phyloP scores from a whole-genome alignment of 2,797 vertebrate genomes.

The Podarcis lilfordi region DNA sequence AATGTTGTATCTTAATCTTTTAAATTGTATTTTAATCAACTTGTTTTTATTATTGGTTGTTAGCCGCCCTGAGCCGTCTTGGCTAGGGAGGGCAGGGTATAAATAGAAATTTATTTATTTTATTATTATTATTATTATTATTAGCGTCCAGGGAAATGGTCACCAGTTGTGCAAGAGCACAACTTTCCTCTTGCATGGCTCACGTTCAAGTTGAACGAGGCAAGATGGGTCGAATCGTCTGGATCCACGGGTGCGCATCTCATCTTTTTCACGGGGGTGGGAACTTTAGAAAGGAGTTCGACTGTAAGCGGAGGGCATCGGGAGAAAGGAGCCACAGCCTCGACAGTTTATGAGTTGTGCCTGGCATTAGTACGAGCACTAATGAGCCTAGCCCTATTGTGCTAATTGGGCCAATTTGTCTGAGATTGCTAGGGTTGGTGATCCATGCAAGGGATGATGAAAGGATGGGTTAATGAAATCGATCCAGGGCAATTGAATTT shows the following conservation, averaged over 20 bases:
- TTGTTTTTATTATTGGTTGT: too few species aligned
- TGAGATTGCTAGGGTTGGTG: not conserved
- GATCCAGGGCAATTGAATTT: slow-evolving; percentile 1
- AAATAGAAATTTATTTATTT: too few species aligned
- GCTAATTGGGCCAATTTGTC: slow-evolving; percentile 20
- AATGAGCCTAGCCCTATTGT: slow-evolving; percentile 8
- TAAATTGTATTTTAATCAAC: too few species aligned
- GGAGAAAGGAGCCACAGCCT: not conserved
- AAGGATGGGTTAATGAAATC: slow-evolving; percentile 11
- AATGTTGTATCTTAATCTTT: too few species aligned
- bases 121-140: too few species aligned
- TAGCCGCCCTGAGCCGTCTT: too few species aligned
- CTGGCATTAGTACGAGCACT: not conserved
- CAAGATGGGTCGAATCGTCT: too few species aligned
- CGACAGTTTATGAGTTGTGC: not conserved
- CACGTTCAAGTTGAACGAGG: too few species aligned
- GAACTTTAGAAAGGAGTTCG: not conserved
- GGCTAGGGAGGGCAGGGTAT: too few species aligned
- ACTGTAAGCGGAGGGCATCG: too few species aligned
- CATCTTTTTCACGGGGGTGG: not conserved
- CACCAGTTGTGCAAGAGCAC: not conserved
- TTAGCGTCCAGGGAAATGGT: not conserved
- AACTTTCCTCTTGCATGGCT: too few species aligned
- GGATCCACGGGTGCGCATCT: not conserved
- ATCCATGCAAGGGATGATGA: slow-evolving; percentile 11